Evolutionary conservation across 1,140 invertebrate genomes (phyloP).

Genomic region (Trichomalopsis sarcophagae): DNA sequence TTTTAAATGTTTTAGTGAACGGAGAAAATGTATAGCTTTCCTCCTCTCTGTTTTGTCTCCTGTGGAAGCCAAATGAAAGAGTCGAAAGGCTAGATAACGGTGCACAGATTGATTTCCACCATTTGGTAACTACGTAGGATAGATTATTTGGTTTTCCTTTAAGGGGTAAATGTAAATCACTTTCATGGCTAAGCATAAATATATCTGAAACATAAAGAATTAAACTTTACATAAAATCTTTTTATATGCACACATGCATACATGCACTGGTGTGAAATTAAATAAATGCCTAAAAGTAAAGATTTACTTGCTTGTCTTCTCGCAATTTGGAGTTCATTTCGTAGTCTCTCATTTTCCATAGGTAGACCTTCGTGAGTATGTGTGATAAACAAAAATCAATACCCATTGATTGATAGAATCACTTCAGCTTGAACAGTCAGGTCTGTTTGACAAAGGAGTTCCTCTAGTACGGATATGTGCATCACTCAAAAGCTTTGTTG

Average conservation of each 20-base stretch:
- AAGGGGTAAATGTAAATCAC: slow-evolving; percentile 60
- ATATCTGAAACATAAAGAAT: slow-evolving; percentile 61
- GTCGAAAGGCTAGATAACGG: slow-evolving; percentile 61
- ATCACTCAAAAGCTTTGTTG: slow-evolving; percentile 81
- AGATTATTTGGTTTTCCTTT: slow-evolving; percentile 58
- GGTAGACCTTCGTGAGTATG: slow-evolving; percentile 48
- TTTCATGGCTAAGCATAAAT: slow-evolving; percentile 59
- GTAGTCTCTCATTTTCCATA: slow-evolving; percentile 77
- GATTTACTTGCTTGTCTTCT: no score
- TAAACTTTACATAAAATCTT: slow-evolving; percentile 34
- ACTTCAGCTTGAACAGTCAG: slow-evolving; percentile 62
- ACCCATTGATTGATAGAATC: slow-evolving; percentile 68
- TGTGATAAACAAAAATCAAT: slow-evolving; percentile 47
- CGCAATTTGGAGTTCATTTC: slow-evolving; percentile 76
- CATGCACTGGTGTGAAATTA: no score
- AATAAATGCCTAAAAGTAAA: no score
- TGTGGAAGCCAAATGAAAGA: slow-evolving; percentile 64
- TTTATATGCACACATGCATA: neutral
- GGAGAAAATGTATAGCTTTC: slow-evolving; percentile 65
- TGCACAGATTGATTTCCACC: slow-evolving; percentile 69
- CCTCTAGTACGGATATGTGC: slow-evolving; percentile 79
- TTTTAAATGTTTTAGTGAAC: slow-evolving; percentile 67
- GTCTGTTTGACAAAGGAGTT: slow-evolving; percentile 80
- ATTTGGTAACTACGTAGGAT: slow-evolving; percentile 60
- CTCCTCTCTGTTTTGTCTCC: slow-evolving; percentile 60